These are phyloP conservation scores for Palythoa grandis DNA, from an alignment of 92 coral and sea anemone genomes.

Conservation along the genomic window DNA sequence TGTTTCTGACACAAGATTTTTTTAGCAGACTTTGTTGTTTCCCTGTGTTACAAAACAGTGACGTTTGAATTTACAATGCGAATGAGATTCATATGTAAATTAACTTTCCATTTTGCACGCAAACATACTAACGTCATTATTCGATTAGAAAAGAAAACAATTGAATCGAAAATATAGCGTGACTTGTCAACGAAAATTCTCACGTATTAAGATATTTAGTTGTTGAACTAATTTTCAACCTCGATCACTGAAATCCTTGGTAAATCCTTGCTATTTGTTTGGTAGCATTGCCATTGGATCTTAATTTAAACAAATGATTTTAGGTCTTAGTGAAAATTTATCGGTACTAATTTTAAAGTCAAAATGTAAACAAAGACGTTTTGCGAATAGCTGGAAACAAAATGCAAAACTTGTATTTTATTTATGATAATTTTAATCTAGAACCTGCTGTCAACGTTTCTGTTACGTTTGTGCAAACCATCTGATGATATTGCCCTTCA, in stretches of 20 bases:
- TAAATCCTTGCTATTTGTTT: too few species aligned
- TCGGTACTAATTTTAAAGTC: too few species aligned
- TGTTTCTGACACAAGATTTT: not conserved
- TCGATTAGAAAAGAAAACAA: not conserved
- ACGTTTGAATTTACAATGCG: slow-evolving; percentile 17
- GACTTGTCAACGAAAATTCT: slow-evolving; percentile 4
- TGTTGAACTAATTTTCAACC: not conserved
- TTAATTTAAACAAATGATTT: too few species aligned
- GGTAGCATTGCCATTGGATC: too few species aligned
- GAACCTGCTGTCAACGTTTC: too few species aligned
- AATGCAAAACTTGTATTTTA: too few species aligned
- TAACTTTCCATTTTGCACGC: slow-evolving; percentile 4
- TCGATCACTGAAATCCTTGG: not conserved
- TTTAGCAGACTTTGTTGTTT: slow-evolving; percentile 11
- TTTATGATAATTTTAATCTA: too few species aligned
- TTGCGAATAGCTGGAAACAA: too few species aligned
- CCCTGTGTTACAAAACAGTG: slow-evolving; percentile 30
- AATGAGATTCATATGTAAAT: not conserved
- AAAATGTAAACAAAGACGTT: too few species aligned
- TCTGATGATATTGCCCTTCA: too few species aligned
- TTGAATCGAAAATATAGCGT: not conserved
- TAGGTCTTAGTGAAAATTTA: too few species aligned
- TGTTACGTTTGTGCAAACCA: too few species aligned
- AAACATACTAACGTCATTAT: slow-evolving; percentile 2
- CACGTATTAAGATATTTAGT: not conserved